phyloP scores from a whole-genome alignment of 2,888 invertebrate species.

The Caenorhabditis sp. region DNA sequence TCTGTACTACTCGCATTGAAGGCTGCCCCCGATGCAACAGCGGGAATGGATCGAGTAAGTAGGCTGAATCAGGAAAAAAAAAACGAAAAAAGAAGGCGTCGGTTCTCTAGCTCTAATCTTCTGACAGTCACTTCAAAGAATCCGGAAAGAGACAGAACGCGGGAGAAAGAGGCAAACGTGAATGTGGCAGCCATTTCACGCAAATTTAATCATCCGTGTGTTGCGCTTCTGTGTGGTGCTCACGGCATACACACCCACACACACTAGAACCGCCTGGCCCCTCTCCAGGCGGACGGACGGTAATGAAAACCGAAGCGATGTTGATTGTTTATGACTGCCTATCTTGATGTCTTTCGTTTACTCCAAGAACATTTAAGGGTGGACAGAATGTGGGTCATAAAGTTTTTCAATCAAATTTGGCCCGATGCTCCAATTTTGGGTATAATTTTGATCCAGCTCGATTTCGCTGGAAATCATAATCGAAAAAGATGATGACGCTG shows the following conservation, averaged over 20 bases:
- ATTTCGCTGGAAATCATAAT: neutral
- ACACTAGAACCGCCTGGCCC: conserved; percentile 30
- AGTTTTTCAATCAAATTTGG: conserved; percentile 58
- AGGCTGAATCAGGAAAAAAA: neutral
- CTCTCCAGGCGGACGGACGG: conserved; percentile 54
- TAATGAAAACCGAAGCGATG: conserved; percentile 60
- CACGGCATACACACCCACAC: conserved; percentile 33
- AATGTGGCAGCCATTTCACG: conserved; percentile 50
- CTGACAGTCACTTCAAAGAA: conserved; percentile 57
- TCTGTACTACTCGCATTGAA: conserved; percentile 55
- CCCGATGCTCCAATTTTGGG: neutral
- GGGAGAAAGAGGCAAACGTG: conserved; percentile 32
- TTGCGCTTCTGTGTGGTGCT: conserved; percentile 53
- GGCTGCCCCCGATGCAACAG: conserved; percentile 55
- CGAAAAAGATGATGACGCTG: conserved; percentile 29
- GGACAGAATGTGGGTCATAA: conserved; percentile 28
- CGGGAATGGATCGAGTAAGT: conserved; percentile 63
- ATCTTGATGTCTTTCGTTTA: conserved; percentile 27
- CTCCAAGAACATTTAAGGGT: conserved; percentile 24
- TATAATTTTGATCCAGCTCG: neutral
- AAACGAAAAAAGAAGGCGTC: conserved; percentile 16
- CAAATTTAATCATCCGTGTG: conserved; percentile 65
- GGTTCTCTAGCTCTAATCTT: no score
- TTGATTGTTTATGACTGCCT: conserved; percentile 63
- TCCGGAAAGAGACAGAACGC: conserved; percentile 53